phyloP scores from a whole-genome alignment of 1,140 invertebrate genomes.

The Dendrolimus punctatus region DNA sequence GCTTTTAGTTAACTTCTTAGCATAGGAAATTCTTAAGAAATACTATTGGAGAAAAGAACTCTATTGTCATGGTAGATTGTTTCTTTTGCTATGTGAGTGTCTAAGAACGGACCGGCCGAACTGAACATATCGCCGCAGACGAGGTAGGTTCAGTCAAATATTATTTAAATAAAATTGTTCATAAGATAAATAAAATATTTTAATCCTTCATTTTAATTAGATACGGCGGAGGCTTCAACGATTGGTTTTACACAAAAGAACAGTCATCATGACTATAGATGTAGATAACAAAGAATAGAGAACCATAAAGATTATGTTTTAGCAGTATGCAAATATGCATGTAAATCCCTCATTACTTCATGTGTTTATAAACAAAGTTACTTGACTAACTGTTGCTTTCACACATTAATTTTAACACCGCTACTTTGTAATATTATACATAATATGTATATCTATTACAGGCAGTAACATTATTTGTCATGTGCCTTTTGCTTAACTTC shows the following conservation, averaged over 20 bases:
- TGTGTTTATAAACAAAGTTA: conserved; percentile 71
- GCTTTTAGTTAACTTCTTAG: background rate
- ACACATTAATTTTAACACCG: conserved; percentile 40
- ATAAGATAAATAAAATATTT: conserved; percentile 30
- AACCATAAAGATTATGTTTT: conserved; percentile 38
- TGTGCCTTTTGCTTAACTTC: conserved; percentile 10
- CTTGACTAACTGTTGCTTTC: conserved; percentile 60
- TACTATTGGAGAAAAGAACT: conserved; percentile 64
- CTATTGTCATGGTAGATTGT: conserved; percentile 72
- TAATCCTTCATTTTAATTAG: conserved; percentile 63
- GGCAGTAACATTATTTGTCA: conserved; percentile 36
- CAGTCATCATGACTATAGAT: conserved; percentile 68
- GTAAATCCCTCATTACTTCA: conserved; percentile 63
- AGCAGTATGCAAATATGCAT: conserved; percentile 61
- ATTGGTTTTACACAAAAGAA: conserved; percentile 42
- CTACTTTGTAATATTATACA: conserved; percentile 24
- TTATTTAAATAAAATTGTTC: conserved; percentile 20
- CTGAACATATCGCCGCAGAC: conserved; percentile 54
- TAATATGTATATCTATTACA: conserved; percentile 21
- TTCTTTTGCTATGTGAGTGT: conserved; percentile 66
- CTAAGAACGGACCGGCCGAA: conserved; percentile 51
- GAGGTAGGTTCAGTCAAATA: conserved; percentile 64
- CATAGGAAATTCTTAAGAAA: conserved; percentile 24
- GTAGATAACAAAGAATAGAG: conserved; percentile 35
- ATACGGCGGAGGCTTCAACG: conserved; percentile 53